Conservation (phyloP, 1,140 invertebrate species). For the Dolichoris vasculosae region DNA sequence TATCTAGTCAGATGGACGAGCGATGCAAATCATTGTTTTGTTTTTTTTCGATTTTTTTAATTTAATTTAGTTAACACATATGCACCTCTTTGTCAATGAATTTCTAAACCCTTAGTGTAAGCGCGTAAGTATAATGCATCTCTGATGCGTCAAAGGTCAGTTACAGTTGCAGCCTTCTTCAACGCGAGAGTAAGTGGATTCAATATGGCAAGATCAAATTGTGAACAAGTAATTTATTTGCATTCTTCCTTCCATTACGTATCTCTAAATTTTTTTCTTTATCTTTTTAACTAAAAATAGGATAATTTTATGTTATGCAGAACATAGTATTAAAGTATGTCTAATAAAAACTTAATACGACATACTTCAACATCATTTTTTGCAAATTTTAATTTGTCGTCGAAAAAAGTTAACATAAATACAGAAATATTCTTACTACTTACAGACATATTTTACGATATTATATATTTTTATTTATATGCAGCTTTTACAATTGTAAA, state of each 20-base stretch:
- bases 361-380: not conserved
- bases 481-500: not conserved
- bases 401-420: not conserved
- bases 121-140: slow-evolving; percentile 8
- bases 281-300: not conserved
- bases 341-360: not conserved
- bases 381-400: not conserved
- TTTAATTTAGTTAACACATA: not conserved
- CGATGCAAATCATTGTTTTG: slow-evolving; percentile 14
- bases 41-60: not conserved
- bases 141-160: not conserved
- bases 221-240: not conserved
- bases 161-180: not conserved
- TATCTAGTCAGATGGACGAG: slow-evolving; percentile 59
- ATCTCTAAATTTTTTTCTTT: not conserved
- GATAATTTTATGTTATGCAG: not conserved
- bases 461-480: not conserved
- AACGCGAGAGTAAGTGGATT: not conserved
- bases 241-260: not conserved
- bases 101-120: slow-evolving; percentile 21
- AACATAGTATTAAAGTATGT: not conserved
- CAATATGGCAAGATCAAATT: not conserved
- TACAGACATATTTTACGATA: not conserved
- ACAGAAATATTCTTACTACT: not conserved
- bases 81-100: not conserved